Base-by-base conservation (phyloP, 2,797 vertebrate species). In the Geotrypetes seraphini region DNA sequence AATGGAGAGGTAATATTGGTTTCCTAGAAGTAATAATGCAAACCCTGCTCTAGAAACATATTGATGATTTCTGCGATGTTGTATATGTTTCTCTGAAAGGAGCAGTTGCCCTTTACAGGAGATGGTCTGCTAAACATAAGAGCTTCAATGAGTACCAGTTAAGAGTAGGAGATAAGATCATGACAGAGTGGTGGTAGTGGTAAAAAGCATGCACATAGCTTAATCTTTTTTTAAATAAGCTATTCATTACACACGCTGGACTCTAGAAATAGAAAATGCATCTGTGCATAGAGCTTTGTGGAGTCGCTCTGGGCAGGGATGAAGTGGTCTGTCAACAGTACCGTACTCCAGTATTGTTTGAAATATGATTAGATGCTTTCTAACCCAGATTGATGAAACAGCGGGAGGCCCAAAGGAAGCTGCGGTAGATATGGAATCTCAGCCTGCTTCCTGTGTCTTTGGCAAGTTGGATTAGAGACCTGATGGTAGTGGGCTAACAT, bases 301-400 rank as follows among this genome's bases (percentile, higher is more conserved):
- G 36, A 31, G 17, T 46, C 46, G 57, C 53, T 16, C 52, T 47
- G 54, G 54, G 59, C 48, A 60, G 25, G 46, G 41, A 36, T 39
- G 43, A 55, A 47, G 36, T 18, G 28, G 36, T n/a, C 45, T 58
- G 49, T 50, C 53, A 60, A 39, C 43, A 37, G 10, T 36, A 39
- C 43, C 37, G 10, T 36, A 18, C 29, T 25, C 15, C n/a, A 43
- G 28, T 20, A 8, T 7, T 33, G 48, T 60, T 56, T 61, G 52
- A 57, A 59, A 61, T 53, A 31, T 66, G 59, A 54, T 55, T 47
- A 50, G 39, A 41, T 17, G 47, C 56, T 64, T 60, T 19, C 28
- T 28, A 53, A 36, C 24, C 24, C 28, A 62, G 36, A 47, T 36
- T 47, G 45, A 39, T 50, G 50, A 46, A 60, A 46, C 49, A 66